These are phyloP conservation scores for Stenodera caucasica DNA, from an alignment of 2,888 invertebrate species.

Conservation along the genomic window DNA sequence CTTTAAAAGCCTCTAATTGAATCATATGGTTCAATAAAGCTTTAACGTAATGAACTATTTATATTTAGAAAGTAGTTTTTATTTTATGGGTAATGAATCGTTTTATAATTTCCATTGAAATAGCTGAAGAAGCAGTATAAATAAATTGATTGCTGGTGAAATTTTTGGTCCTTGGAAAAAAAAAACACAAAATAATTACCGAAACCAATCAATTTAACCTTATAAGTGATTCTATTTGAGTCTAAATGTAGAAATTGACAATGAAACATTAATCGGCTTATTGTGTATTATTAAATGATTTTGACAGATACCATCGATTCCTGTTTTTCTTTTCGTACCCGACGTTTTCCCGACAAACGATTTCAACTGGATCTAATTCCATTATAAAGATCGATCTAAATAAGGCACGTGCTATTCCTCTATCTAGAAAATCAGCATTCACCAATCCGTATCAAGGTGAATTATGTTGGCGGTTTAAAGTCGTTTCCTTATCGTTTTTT, in stretches of 20 bases:
- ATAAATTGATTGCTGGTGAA: no score
- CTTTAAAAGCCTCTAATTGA: no score
- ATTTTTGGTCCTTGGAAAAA: no score
- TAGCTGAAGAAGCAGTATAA: neutral
- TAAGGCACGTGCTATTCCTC: neutral
- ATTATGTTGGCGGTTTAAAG: neutral
- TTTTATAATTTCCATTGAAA: neutral
- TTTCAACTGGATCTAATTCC: neutral
- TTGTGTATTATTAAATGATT: no score
- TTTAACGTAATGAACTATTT: neutral
- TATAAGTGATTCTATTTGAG: no score
- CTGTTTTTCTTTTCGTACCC: no score
- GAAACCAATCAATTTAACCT: neutral
- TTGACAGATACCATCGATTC: no score
- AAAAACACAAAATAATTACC: no score
- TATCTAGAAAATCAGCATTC: neutral
- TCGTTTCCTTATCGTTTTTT: neutral
- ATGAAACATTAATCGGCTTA: no score
- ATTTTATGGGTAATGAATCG: neutral
- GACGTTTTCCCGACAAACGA: neutral
- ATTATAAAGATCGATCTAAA: neutral
- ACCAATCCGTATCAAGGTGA: neutral
- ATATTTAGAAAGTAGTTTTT: neutral
- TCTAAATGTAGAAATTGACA: no score
- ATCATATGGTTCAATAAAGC: neutral